phyloP scores from a whole-genome alignment of 2,888 invertebrate genomes.

The Dryadula phaetusa region DNA sequence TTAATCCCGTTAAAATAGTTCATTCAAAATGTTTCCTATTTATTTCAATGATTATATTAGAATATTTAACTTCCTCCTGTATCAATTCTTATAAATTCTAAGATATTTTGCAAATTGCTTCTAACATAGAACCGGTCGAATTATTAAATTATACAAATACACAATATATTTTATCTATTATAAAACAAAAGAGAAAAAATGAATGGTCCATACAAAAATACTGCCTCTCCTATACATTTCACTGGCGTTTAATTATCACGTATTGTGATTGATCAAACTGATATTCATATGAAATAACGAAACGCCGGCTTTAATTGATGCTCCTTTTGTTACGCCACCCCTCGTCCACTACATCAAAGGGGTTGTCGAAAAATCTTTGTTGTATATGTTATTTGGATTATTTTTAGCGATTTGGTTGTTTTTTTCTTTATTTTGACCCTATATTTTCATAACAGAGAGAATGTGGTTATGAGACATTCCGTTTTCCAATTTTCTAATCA shows the following conservation, averaged over 20 bases:
- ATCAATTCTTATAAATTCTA: too few relatives aligned
- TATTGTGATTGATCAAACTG: slow-evolving; percentile 35
- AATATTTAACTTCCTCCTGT: too few relatives aligned
- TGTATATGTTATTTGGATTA: background rate
- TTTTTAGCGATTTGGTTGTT: background rate
- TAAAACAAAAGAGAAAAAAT: background rate
- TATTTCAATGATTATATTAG: too few relatives aligned
- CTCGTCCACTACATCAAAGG: background rate
- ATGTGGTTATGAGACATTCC: background rate
- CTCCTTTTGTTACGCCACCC: slow-evolving; percentile 20
- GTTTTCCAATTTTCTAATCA: too few relatives aligned
- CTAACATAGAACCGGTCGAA: too few relatives aligned
- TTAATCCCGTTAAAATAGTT: too few relatives aligned
- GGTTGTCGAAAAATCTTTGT: background rate
- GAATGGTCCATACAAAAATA: slow-evolving; percentile 8
- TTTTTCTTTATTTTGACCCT: background rate
- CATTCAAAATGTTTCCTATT: too few relatives aligned
- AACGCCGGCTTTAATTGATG: slow-evolving; percentile 31
- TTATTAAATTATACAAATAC: too few relatives aligned
- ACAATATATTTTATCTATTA: too few relatives aligned
- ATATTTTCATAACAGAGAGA: background rate
- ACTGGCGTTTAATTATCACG: slow-evolving; percentile 30
- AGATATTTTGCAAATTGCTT: too few relatives aligned
- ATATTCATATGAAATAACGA: slow-evolving; percentile 40
- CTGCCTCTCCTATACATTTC: background rate